Percentiles rank a stretch among this genome's conserved stretches.
phyloP scores from a whole-genome alignment of 1,140 invertebrate species.

The Oryctes rhinoceros region DNA sequence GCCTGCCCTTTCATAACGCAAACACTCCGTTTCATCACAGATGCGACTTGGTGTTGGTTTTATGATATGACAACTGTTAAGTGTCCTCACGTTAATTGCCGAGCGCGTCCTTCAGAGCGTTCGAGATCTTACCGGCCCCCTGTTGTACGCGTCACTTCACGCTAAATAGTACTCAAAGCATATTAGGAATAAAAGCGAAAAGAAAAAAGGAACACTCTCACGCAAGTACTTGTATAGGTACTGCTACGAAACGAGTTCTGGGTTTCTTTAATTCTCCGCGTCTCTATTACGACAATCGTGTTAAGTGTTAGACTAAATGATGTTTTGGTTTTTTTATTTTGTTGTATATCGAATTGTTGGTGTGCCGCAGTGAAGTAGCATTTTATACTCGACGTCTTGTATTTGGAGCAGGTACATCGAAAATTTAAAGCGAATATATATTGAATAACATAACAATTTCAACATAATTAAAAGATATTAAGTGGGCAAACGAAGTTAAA shows the following conservation, averaged over 20 bases:
- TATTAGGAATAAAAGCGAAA: constrained; percentile 23
- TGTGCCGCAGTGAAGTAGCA: too few species aligned
- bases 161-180: constrained; percentile 31
- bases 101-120: constrained; percentile 15
- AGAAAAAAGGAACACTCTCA: constrained; percentile 2
- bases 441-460: too few species aligned
- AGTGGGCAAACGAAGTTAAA: too few species aligned
- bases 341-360: too few species aligned
- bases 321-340: neutral
- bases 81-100: constrained; percentile 29
- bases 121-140: constrained; percentile 27
- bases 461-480: too few species aligned
- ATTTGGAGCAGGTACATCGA: too few species aligned
- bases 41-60: constrained; percentile 29
- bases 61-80: constrained; percentile 32
- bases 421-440: too few species aligned
- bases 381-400: too few species aligned
- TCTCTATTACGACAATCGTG: neutral
- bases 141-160: constrained; percentile 19
- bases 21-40: constrained; percentile 32
- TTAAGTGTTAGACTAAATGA: neutral
- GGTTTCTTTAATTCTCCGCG: neutral
- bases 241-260: neutral
- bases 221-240: neutral
- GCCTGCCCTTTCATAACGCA: constrained; percentile 23